Evolutionary conservation across 2,797 vertebrate species (phyloP).

Genomic region (Prunella strophiata): DNA sequence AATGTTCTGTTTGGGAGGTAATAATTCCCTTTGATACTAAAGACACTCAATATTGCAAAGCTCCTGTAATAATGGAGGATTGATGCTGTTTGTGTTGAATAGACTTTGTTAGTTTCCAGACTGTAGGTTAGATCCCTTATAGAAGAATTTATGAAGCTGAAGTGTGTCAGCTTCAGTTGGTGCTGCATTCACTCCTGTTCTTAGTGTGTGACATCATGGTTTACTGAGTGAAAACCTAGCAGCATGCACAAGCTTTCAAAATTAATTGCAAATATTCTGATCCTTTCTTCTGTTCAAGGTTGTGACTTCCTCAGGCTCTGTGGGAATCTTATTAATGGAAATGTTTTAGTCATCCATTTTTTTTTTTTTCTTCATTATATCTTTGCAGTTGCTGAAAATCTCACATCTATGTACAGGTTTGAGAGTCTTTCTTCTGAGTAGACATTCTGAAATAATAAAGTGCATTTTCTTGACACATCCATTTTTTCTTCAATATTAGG

Average conservation of each 20-base stretch:
- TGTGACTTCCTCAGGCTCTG: not conserved
- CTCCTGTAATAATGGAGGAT: not conserved
- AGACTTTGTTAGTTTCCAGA: not conserved
- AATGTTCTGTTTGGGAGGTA: not conserved
- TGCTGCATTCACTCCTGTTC: not conserved
- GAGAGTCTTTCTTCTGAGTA: not conserved
- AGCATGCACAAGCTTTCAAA: not conserved
- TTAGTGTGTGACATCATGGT: not conserved
- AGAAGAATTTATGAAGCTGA: not conserved
- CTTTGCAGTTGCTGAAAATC: not conserved
- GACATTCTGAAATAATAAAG: not conserved
- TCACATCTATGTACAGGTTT: not conserved
- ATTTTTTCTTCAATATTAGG: not conserved
- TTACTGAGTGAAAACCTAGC: not conserved
- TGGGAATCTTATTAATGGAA: not conserved
- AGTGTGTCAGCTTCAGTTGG: not conserved
- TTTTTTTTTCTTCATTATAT: not conserved
- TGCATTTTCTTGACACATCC: not conserved
- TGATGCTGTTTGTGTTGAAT: not conserved
- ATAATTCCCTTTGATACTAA: not conserved
- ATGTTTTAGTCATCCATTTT: not conserved
- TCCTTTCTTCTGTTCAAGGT: fast-evolving
- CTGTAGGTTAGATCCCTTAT: not conserved
- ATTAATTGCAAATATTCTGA: not conserved
- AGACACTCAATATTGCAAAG: not conserved